Percentiles rank a stretch among this genome's conserved stretches.
These are phyloP conservation scores for Acanthurus leucopareius DNA, from an alignment of 2,797 vertebrate genomes.

Conservation along the genomic window DNA sequence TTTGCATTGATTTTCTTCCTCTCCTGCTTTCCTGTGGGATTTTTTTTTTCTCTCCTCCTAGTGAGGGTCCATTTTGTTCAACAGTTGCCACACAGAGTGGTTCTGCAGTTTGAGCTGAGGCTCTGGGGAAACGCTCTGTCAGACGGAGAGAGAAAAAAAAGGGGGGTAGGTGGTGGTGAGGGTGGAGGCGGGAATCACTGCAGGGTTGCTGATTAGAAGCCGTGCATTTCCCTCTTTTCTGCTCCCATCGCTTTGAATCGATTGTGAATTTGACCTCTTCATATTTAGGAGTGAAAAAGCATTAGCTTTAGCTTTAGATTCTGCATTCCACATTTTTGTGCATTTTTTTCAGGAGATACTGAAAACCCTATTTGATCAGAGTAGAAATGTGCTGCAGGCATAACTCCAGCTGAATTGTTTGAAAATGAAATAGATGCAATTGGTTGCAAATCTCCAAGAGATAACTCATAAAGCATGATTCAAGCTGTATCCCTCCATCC, in stretches of 20 bases:
- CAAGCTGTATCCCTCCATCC: slow-evolving; percentile 43
- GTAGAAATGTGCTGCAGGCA: background rate
- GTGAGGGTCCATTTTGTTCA: slow-evolving; percentile 78
- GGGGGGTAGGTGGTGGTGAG: slow-evolving; percentile 12
- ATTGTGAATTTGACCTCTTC: slow-evolving; percentile 52
- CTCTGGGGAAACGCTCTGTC: slow-evolving; percentile 76
- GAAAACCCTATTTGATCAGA: slow-evolving; percentile 36
- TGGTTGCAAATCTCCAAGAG: slow-evolving; percentile 34
- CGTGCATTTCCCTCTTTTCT: slow-evolving; percentile 41
- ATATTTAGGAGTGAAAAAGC: slow-evolving; percentile 51
- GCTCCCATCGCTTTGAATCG: slow-evolving; percentile 36
- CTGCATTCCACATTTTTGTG: slow-evolving; percentile 7
- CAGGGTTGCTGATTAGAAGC: slow-evolving; percentile 67
- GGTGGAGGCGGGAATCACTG: slow-evolving; percentile 38
- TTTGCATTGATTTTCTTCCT: slow-evolving; percentile 68
- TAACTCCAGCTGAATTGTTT: slow-evolving; percentile 40
- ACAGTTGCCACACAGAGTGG: slow-evolving; percentile 75
- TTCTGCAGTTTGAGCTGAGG: slow-evolving; percentile 73
- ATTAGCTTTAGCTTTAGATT: background rate
- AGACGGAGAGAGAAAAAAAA: slow-evolving; percentile 50
- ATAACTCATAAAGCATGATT: slow-evolving; percentile 56
- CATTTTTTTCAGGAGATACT: slow-evolving; percentile 18
- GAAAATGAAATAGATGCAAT: slow-evolving; percentile 34
- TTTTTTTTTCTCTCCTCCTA: slow-evolving; percentile 62
- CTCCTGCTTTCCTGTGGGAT: slow-evolving; percentile 44